Evolutionary conservation across 2,797 vertebrate species (phyloP).

Genomic region (Prunella strophiata): DNA sequence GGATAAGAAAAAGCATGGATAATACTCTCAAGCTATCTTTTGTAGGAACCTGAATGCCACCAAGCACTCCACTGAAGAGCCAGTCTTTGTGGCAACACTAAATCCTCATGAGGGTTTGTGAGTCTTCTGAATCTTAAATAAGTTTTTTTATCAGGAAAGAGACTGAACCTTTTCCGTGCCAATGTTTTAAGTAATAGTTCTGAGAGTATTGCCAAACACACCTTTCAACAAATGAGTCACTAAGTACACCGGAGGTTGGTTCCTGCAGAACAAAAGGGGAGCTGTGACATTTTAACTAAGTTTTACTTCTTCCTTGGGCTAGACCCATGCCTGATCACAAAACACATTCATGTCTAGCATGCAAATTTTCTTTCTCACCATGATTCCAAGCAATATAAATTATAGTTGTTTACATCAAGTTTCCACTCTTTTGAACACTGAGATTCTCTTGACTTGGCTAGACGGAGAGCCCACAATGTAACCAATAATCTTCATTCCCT

Average conservation of each 20-base stretch:
- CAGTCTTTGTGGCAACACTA: neutral
- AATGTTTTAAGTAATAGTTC: neutral
- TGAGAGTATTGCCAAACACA: neutral
- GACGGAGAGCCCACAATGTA: neutral
- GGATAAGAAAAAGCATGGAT: neutral
- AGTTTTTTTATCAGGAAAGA: neutral
- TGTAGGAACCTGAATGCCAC: neutral
- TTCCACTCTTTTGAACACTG: neutral
- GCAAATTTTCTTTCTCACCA: neutral
- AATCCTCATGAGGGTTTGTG: neutral
- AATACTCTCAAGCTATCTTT: neutral
- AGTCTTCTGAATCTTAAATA: neutral
- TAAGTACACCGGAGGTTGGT: neutral
- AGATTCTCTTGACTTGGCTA: neutral
- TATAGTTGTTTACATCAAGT: conserved; percentile 13
- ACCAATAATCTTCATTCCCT: neutral
- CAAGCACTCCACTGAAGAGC: neutral
- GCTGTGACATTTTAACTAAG: conserved; percentile 28
- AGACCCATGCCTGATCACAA: neutral
- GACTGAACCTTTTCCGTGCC: neutral
- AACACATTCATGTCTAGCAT: neutral
- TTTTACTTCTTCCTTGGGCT: conserved; percentile 38
- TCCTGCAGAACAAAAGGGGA: conserved; percentile 9
- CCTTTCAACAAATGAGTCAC: conserved; percentile 36
- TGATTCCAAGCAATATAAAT: conserved; percentile 17